These are phyloP conservation scores for Acropternis orthonyx DNA, from an alignment of 2,797 vertebrate species.

Conservation along the genomic window DNA sequence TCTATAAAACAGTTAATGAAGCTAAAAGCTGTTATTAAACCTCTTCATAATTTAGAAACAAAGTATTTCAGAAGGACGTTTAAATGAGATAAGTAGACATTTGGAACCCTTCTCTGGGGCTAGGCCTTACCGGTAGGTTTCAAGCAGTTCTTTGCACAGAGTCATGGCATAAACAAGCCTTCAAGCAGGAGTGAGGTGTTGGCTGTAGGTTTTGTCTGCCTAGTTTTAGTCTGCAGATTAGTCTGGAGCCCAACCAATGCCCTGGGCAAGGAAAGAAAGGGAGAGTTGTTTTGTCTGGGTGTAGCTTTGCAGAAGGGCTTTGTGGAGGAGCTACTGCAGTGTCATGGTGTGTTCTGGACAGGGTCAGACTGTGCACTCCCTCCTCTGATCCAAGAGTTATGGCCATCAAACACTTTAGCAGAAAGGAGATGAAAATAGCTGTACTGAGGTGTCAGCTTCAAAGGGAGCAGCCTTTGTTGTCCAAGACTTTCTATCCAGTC, in stretches of 20 bases:
- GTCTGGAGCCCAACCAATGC: neutral
- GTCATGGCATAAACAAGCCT: neutral
- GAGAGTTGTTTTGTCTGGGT: neutral
- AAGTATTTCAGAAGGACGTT: conserved; percentile 15
- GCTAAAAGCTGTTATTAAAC: conserved; percentile 59
- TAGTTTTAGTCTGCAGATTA: neutral
- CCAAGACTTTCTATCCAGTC: neutral
- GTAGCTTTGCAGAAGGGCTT: neutral
- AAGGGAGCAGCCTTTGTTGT: neutral
- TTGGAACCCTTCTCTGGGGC: neutral
- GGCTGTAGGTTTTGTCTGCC: neutral
- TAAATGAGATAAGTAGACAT: conserved; percentile 50
- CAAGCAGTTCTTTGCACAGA: neutral
- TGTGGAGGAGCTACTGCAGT: neutral
- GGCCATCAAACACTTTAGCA: neutral
- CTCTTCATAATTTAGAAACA: conserved; percentile 53
- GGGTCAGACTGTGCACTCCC: rapidly evolving
- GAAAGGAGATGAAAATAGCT: neutral
- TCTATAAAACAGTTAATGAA: conserved; percentile 47
- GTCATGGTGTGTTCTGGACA: rapidly evolving
- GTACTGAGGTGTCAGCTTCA: neutral
- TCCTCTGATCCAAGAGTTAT: neutral
- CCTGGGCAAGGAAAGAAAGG: rapidly evolving
- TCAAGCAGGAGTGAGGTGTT: neutral
- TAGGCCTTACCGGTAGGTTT: neutral